Percentiles rank a stretch among this genome's conserved stretches.
Conservation (phyloP, 2,113 vertebrate genomes). For the Gymnogyps californianus region DNA sequence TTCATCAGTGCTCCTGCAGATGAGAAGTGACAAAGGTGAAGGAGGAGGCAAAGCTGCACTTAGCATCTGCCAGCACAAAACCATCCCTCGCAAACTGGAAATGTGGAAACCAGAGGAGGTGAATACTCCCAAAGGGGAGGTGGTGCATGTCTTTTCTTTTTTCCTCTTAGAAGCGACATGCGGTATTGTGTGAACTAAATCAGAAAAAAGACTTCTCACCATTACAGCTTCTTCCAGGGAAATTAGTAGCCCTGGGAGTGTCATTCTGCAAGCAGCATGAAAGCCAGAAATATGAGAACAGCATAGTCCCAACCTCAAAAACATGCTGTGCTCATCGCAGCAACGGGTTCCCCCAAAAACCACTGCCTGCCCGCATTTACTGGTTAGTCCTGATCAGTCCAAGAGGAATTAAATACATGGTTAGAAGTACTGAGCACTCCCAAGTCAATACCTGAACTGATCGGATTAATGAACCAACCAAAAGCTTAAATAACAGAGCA, state of each 20-base stretch:
- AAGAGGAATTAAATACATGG: neutral
- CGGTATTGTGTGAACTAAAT: neutral
- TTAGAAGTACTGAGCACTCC: neutral
- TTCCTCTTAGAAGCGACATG: neutral
- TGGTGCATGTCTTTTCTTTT: neutral
- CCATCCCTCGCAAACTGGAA: neutral
- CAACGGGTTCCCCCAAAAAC: neutral
- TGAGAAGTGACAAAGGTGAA: neutral
- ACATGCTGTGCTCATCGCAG: too few relatives aligned
- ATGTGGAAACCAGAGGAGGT: neutral
- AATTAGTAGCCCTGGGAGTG: neutral
- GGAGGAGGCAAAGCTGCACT: neutral
- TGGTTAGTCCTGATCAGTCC: neutral
- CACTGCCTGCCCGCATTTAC: neutral
- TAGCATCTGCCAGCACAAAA: neutral
- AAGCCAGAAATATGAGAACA: neutral
- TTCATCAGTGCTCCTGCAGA: neutral
- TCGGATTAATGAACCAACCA: neutral
- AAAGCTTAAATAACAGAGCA: neutral
- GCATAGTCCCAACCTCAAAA: neutral
- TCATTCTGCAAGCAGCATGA: neutral
- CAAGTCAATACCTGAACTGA: neutral
- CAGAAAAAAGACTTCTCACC: neutral
- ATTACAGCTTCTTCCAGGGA: neutral
- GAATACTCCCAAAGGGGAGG: neutral